Evolutionary conservation across 2,797 vertebrate species (phyloP).

Genomic region (Syncerus caffer): DNA sequence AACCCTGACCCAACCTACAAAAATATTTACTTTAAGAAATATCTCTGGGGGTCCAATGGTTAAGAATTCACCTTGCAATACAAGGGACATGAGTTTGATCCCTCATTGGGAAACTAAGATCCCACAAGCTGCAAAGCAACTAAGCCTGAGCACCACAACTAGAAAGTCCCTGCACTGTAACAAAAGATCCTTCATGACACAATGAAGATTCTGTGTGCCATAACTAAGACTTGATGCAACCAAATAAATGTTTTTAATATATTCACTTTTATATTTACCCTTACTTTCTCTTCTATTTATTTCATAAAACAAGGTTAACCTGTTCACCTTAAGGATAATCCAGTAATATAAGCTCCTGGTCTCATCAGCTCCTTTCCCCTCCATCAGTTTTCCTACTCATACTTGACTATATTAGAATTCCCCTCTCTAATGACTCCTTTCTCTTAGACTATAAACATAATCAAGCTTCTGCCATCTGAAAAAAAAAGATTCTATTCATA

Average conservation of each 20-base stretch:
- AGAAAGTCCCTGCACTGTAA: neutral
- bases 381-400: neutral
- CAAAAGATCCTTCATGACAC: neutral
- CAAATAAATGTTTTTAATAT: neutral
- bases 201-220: neutral
- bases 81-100: neutral
- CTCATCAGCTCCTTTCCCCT: neutral
- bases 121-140: neutral
- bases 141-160: neutral
- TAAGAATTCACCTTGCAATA: neutral
- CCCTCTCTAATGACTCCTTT: neutral
- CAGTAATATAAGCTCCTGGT: neutral
- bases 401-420: neutral
- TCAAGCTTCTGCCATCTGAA: constrained; percentile 3
- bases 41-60: neutral
- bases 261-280: neutral
- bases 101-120: neutral
- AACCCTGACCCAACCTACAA: neutral
- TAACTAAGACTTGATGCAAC: neutral
- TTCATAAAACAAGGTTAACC: neutral
- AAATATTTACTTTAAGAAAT: neutral
- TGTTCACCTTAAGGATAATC: neutral
- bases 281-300: neutral
- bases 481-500: neutral
- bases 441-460: neutral